Evolutionary conservation across 2,113 vertebrate species (phyloP), one percentile per base, ranked within the genome.

Genomic region (Equus quagga): DNA sequence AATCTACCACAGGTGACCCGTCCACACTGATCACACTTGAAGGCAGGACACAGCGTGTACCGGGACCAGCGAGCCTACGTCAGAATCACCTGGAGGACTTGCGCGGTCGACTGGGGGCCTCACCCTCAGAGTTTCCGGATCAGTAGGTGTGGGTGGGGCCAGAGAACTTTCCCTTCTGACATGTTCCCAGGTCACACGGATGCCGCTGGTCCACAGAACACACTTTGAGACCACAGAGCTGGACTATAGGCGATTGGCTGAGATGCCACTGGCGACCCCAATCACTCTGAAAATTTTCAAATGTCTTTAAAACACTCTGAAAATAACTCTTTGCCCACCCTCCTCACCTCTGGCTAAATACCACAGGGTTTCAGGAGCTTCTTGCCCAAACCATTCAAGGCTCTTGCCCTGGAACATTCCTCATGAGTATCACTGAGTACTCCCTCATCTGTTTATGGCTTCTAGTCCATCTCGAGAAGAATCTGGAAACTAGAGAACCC

Each of bases 191-290:
- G 33, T 24, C 24, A 69, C 2, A 0, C 15, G 0, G 1, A 33
- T 21, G 15, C 12, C 15, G 23, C 41, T 4, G 18, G 26, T 0
- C 28, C 4, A 0, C 26, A 23, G 44, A 70, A 23, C 51, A 62
- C 2, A 28, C 28, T 28, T 51, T 46, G n/a, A 83, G 62, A 41
- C 19, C 19, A 15, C 33, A 8, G 17, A 31, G 60, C 17, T 11
- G 31, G 23, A 21, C 3, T 13, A 0, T 0, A 6, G 33, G 24
- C 54, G 58, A 26, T 41, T 13, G 0, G 46, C 5, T n/a, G 1
- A 79, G 4, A 8, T n/a, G 73, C 67, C 31, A 19, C 1, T 31
- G 10, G 26, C 1, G 0, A 49, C 70, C 19, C n/a, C 23, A 56
- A 46, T 41, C 33, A 44, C 54, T 14, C 51, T 85, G 46, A 76